Base-by-base conservation (phyloP, 2,888 invertebrate species). In the Lasioglossum oenotherae region DNA sequence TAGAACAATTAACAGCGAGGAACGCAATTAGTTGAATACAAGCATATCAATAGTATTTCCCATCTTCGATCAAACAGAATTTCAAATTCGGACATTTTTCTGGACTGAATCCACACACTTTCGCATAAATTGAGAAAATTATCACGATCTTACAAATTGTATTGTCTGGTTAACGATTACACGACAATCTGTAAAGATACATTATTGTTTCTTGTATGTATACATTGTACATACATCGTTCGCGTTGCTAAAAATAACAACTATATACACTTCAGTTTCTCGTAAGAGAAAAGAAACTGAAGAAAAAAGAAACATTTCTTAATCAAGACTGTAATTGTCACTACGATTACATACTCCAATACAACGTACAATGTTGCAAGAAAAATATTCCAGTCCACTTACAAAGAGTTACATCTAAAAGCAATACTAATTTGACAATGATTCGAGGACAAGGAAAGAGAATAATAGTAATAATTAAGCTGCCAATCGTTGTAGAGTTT, bases 1-100 rank as follows among this genome's bases (percentile, higher is more conserved):
- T 14, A 16, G 71, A 60, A n/a, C 16, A 49, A 49, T 3, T 38
- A 72, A 23, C 23, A 23, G 44, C 57, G 53, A 57, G 57, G 69
- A 57, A 27, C 67, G 35, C 49, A 31, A 44, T 80, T 67, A 74
- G 53, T 72, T 16, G 53, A 69, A 35, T 74, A 44, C 64, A 76
- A 83, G 82, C 82, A 83, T 83, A 83, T 83, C 82, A 81, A 60
- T 82, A 53, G 53, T 16, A 49, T 80, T 41, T 53, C 53, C 67
- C 27, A 27, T 23, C 38, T 80, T 72, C 49, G 31, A n/a, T 16
- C 16, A 31, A 31, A 8, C 31, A 8, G 31, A 64, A 64, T 64
- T 64, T 31, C 0, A 19, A 31, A 31, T 31, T 64, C 12, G 16
- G 31, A 19, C 3, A 64, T 31, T 31, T 31, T 31, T 19, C 5